Evolutionary conservation across 2,797 vertebrate genomes (phyloP).

Genomic region (Mus caroli): DNA sequence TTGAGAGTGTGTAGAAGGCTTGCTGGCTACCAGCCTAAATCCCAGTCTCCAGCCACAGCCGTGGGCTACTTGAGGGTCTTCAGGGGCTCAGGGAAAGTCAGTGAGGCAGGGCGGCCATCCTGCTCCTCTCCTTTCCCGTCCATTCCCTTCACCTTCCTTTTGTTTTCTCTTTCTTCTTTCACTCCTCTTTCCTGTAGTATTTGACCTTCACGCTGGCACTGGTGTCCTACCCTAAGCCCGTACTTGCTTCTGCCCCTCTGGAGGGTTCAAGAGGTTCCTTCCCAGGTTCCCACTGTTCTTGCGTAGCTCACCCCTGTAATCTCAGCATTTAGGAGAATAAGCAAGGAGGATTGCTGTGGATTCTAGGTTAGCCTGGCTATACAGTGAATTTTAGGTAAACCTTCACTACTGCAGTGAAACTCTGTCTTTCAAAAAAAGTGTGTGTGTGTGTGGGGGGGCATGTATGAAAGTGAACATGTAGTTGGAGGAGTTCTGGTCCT

Average conservation of each 20-base stretch:
- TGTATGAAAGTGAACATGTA: accelerated
- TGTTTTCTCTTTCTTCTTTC: not conserved
- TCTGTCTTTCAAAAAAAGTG: not conserved
- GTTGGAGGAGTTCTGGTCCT: not conserved
- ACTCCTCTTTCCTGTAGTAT: not conserved
- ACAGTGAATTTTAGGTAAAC: not conserved
- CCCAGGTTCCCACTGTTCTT: no score
- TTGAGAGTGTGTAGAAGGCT: not conserved
- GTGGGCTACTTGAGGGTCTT: not conserved
- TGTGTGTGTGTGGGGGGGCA: no score
- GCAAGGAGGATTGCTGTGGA: not conserved
- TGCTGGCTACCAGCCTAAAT: not conserved
- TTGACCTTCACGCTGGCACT: not conserved
- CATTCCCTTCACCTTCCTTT: no score
- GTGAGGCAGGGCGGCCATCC: no score
- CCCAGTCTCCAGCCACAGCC: not conserved
- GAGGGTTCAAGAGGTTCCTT: accelerated
- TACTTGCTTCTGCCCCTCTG: not conserved
- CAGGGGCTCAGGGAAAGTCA: not conserved
- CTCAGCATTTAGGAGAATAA: not conserved
- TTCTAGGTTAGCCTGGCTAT: not conserved
- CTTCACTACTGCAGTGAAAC: not conserved
- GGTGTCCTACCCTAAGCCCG: no score
- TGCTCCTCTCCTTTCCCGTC: no score
- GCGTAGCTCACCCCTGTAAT: not conserved